Evolutionary conservation across 2,888 invertebrate genomes (phyloP), one percentile per base, ranked within the genome.

Genomic region (Amphimallon solstitiale): DNA sequence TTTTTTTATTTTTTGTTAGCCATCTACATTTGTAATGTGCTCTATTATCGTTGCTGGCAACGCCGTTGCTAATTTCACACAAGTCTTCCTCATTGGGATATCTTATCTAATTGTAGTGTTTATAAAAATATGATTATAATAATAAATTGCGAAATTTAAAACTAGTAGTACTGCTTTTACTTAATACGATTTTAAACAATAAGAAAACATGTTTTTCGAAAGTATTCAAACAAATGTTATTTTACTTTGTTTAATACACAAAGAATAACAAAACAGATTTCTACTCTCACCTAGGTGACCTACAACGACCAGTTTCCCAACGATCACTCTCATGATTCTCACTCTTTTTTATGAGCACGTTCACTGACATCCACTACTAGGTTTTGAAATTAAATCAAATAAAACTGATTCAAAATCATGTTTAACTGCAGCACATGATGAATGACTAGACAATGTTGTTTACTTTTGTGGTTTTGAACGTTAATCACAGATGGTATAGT

Each of bases 271-370:
- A 64, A 64, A 15, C 34, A 54, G 51, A 29, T 63, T 43, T 62
- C 52, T 62, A 46, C 40, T 75, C 80, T 85, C 86, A 92, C 92
- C 92, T 88, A 91, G 90, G 59, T 91, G 87, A 63, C 95, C 95
- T 66, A 95, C 85, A 71, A 94, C 90, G 56, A 95, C 94, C 59
- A 94, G 90, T 88, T 95, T 95, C 67, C 91, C 94, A 80, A 92
- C 90, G 71, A 92, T 86, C 69, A 88, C 89, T 81, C 88, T 90
- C 93, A 93, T 93, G 79, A 67, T 80, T n/a, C 2, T n/a, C 19
- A 6, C 19, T 54, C 3, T 17, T 9, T 49, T 5, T 51, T 51
- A 29, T 29, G 14, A 10, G 1, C 51, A 51, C 51, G 29, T 15
- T 14, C 51, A 34, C 34, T 49, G 12, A 9, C 48, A 49, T 43